Base-by-base conservation (phyloP, 2,888 invertebrate species). In the Bruchidius siliquastri region DNA sequence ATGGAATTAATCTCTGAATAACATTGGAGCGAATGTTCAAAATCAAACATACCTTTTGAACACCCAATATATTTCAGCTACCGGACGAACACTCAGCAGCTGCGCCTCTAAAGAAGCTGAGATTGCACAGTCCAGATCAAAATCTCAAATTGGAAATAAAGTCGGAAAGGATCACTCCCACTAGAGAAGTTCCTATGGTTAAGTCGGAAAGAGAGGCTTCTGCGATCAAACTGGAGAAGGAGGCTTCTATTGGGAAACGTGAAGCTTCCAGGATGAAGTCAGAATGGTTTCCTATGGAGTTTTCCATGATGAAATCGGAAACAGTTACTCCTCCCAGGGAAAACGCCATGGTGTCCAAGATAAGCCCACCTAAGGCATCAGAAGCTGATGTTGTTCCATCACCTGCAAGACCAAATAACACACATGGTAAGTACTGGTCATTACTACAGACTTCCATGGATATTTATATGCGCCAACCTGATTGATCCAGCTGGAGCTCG, bases 341-440 rank as follows among this genome's bases (percentile, higher is more conserved):
- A 21, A 87, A 88, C n/a, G 75, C 80, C 70, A 32, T 82, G 73
- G 76, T 76, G 21, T 68, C 74, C 0, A 79, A 80, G 73, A 90
- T 91, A 18, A 92, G 92, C 66, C 92, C 93, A 13, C 89, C 91
- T 6, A 90, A 91, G 1, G 90, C 88, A 8, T 92, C 93, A 81
- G 93, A 93, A 83, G 90, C 90, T 0, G 90, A 90, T 78, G 88
- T 90, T 74, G 88, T 91, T 74, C 91, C 92, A 0, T 92, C 93
- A 0, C 92, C 93, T 18, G 90, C 91, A 0, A 87, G 91, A 82
- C 91, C 92, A 10, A 77, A 74, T 20, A 76, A 77, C 22, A 68
- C 22, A 49, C 49, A 49, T 49, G 49, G 49, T 49, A 49, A 49
- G 49, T 13, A 18, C 13, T 13, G 49, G 30, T 30, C 8, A n/a